Evolutionary conservation across 2,888 invertebrate species (phyloP), one percentile per base, ranked within the genome.

Genomic region (Axea sp.): DNA sequence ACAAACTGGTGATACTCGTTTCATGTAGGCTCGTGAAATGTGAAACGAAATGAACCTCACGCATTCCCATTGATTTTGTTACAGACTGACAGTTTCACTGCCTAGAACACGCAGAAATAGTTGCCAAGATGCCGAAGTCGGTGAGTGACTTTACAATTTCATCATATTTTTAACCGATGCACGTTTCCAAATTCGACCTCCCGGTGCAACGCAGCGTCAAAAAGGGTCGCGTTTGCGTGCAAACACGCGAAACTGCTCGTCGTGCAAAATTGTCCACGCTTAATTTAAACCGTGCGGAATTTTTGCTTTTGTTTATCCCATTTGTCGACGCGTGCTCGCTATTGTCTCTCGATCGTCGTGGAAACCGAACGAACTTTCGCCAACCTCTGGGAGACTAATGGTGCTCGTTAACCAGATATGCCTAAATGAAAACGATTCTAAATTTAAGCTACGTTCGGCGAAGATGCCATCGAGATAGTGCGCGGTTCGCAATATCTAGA

Each of bases 91-190:
- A 80, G 76, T 81, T 81, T 78, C 78, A 47, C 68, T 76, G 68
- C 76, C 76, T 74, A 75, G 76, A 73, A 60, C 64, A 9, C 45
- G 64, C 72, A 76, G 69, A 76, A 76, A 67, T 75, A 76, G 59
- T 78, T 76, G 75, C 69, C 84, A 86, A 81, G 76, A 86, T 86
- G 86, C 85, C 85, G 80, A 86, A 86, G 71, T 81, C 83, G 80
- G 86, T 86, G 76, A 78, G 86, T 84, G 24, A 64, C 19, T 47
- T 26, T 35, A 15, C 17, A 4, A n/a, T 19, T 19, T 19, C 4
- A 19, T 19, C 19, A n/a, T n/a, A n/a, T n/a, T n/a, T n/a, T n/a
- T n/a, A n/a, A n/a, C n/a, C n/a, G n/a, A n/a, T n/a, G n/a, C n/a
- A n/a, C n/a, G n/a, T n/a, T n/a, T n/a, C n/a, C n/a, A n/a, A n/a